Evolutionary conservation across 1,140 invertebrate genomes (phyloP).

Genomic region (Archegozetes longisetosus): DNA sequence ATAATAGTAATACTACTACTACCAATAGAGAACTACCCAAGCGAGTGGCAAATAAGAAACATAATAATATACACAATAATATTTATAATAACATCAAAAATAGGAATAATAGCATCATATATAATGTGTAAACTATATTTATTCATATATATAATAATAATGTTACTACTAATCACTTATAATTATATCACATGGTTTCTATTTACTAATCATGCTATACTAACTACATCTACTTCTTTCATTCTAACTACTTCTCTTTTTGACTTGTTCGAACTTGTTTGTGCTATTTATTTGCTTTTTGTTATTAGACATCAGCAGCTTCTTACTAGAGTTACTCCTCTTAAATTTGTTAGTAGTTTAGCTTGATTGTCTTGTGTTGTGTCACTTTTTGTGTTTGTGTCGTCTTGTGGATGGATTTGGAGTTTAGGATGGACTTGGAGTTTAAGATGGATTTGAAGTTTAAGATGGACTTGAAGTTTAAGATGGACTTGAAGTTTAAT

Average conservation of each 20-base stretch:
- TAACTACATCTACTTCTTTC: not conserved
- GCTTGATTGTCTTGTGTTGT: no score
- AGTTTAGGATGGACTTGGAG: no score
- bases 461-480: no score
- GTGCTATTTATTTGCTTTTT: not conserved
- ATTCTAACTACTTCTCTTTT: not conserved
- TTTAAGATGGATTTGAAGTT: no score
- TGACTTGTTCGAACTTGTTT: not conserved
- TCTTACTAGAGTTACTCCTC: not conserved
- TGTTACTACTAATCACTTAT: not conserved
- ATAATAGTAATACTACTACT: not conserved
- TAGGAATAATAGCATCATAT: not conserved
- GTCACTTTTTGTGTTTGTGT: no score
- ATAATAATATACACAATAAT: not conserved
- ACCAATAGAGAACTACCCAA: not conserved
- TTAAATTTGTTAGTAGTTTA: no score
- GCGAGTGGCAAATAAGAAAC: not conserved
- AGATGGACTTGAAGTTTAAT: no score
- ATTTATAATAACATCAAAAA: not conserved
- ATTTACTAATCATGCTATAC: not conserved
- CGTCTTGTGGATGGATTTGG: no score
- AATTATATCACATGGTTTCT: not conserved
- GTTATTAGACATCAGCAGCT: not conserved
- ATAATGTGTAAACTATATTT: not conserved
- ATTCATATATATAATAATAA: not conserved